Percentiles rank a stretch among this genome's conserved stretches.
Conservation (phyloP, 2,888 invertebrate species). For the Drosophila limbata region DNA sequence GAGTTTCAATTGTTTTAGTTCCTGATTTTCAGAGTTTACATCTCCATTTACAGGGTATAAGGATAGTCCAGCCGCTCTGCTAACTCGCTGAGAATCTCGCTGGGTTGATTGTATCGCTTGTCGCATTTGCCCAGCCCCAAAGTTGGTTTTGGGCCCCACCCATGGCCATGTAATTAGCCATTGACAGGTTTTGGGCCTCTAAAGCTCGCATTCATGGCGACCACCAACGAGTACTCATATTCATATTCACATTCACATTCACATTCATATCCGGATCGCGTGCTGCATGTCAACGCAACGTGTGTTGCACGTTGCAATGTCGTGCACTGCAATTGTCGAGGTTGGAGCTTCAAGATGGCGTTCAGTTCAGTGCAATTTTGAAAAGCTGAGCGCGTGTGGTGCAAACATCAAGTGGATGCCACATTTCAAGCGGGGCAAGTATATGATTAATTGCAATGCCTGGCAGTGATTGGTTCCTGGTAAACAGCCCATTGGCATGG, state of each 20-base stretch:
- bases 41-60: slow-evolving; percentile 1
- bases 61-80: accelerated
- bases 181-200: slow-evolving; percentile 68
- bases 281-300: slow-evolving; percentile 83
- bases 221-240: slow-evolving; percentile 10
- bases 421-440: slow-evolving; percentile 9
- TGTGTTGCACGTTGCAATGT: slow-evolving; percentile 58
- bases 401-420: slow-evolving; percentile 61
- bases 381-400: slow-evolving; percentile 59
- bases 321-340: slow-evolving; percentile 70
- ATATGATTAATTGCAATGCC: slow-evolving; percentile 73
- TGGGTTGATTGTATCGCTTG: slow-evolving; percentile 77
- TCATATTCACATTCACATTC: neutral
- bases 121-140: slow-evolving; percentile 59
- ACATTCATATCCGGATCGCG: slow-evolving; percentile 71
- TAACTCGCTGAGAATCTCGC: slow-evolving; percentile 2
- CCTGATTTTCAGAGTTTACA: neutral
- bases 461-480: slow-evolving; percentile 74
- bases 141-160: slow-evolving; percentile 47
- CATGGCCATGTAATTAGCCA: slow-evolving; percentile 69
- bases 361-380: slow-evolving; percentile 10
- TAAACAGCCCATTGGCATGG: slow-evolving; percentile 59
- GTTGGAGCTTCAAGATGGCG: slow-evolving; percentile 25
- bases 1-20: too few species aligned
- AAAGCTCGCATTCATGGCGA: slow-evolving; percentile 27